Evolutionary conservation across 64 coral and sea anemone genomes (phyloP).

Genomic region (Dendronephthya gigantea): DNA sequence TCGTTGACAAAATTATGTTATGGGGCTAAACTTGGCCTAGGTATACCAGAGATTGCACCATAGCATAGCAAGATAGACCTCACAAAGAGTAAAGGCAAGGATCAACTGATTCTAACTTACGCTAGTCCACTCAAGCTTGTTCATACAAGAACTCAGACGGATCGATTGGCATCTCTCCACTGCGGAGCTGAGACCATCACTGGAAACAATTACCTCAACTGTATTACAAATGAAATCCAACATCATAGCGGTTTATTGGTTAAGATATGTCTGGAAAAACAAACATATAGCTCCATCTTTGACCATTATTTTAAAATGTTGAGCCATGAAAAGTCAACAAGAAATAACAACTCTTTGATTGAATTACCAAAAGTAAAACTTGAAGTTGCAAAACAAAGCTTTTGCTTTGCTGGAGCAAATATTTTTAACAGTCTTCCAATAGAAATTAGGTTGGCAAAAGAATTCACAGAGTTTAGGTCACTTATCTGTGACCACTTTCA

Average conservation of each 20-base stretch:
- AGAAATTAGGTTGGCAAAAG: background rate
- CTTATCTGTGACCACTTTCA: background rate
- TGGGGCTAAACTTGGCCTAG: too few species aligned
- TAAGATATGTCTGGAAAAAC: background rate
- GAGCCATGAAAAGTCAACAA: background rate
- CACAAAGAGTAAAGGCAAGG: too few species aligned
- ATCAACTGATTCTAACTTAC: background rate
- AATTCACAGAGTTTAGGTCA: too few species aligned
- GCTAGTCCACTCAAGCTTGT: too few species aligned
- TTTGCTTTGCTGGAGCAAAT: background rate
- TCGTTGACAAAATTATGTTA: too few species aligned
- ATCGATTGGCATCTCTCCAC: background rate
- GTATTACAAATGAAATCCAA: background rate
- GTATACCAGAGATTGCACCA: too few species aligned
- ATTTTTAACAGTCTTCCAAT: background rate
- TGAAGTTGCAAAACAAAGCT: background rate
- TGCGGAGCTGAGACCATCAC: background rate
- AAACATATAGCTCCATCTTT: background rate
- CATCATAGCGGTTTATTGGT: background rate
- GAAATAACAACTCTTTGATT: background rate
- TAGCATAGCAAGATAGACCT: too few species aligned
- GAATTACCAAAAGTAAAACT: background rate
- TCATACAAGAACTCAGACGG: background rate
- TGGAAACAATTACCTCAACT: background rate
- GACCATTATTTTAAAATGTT: background rate